Conservation (phyloP, 2,797 vertebrate genomes). For the Myotis vivesi region DNA sequence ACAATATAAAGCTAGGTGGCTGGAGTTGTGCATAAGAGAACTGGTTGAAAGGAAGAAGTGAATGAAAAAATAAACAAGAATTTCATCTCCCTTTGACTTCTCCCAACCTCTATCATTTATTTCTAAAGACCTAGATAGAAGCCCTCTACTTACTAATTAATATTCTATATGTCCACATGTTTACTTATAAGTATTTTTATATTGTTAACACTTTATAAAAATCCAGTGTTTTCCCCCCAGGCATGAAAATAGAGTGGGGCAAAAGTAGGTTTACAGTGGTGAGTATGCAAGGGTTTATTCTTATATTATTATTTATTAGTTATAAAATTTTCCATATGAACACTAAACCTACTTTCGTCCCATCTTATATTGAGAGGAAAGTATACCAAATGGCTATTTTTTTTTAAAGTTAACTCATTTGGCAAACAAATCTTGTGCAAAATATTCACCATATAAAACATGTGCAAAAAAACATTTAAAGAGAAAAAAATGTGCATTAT, state of each 20-base stretch:
- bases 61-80: not conserved
- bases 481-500: conserved; percentile 27
- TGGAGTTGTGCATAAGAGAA: not conserved
- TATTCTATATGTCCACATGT: not conserved
- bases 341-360: too few species aligned
- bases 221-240: not conserved
- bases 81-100: not conserved
- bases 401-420: not conserved
- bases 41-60: not conserved
- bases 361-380: conserved; percentile 27
- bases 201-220: conserved; percentile 43
- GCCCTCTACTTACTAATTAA: not conserved
- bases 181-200: not conserved
- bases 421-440: conserved; percentile 40
- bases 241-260: not conserved
- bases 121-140: conserved; percentile 16
- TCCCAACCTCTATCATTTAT: not conserved
- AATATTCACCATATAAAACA: conserved; percentile 44
- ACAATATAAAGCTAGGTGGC: conserved; percentile 13
- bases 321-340: too few species aligned
- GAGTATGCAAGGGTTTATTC: too few species aligned
- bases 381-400: not conserved
- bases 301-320: too few species aligned
- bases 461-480: conserved; percentile 18
- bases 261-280: too few species aligned